Percentiles rank a stretch among this genome's conserved stretches.
Evolutionary conservation across 2,113 vertebrate genomes (phyloP).

Genomic region (Colistium nudipinnis): DNA sequence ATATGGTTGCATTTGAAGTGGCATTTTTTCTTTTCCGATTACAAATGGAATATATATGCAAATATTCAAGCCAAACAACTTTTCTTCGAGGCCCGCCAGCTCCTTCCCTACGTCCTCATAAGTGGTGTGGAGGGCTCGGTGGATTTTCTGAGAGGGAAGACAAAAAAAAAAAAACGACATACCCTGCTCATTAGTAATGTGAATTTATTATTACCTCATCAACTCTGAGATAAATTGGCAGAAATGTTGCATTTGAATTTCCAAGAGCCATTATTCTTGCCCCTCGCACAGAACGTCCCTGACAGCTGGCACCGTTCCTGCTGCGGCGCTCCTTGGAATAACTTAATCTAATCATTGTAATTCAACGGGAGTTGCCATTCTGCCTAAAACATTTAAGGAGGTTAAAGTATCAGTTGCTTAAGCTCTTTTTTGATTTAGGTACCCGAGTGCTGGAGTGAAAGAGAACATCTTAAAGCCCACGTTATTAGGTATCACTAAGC

Average conservation of each 20-base stretch:
- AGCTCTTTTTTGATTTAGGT: constrained; percentile 31
- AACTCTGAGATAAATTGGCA: constrained; percentile 15
- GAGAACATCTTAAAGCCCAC: neutral
- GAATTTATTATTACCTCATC: constrained; percentile 18
- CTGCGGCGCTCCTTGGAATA: constrained; percentile 34
- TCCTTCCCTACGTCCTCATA: constrained; percentile 76
- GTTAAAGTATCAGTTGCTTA: constrained; percentile 24
- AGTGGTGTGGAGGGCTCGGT: constrained; percentile 87
- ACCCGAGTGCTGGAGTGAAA: constrained; percentile 5
- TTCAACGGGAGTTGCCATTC: constrained; percentile 21
- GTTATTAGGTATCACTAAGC: neutral
- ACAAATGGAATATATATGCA: neutral
- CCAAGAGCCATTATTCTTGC: constrained; percentile 31
- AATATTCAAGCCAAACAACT: neutral
- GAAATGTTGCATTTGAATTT: constrained; percentile 26
- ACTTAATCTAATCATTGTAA: constrained; percentile 43
- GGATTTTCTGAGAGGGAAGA: constrained; percentile 87
- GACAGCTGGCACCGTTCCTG: constrained; percentile 12
- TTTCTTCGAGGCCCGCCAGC: constrained; percentile 71
- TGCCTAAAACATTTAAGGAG: constrained; percentile 3
- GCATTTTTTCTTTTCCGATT: no score
- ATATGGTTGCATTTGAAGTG: neutral
- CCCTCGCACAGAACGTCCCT: constrained; percentile 24
- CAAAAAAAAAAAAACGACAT: neutral
- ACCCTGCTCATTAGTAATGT: neutral